Conservation (phyloP, 2,113 vertebrate species). For the Catharus minimus region DNA sequence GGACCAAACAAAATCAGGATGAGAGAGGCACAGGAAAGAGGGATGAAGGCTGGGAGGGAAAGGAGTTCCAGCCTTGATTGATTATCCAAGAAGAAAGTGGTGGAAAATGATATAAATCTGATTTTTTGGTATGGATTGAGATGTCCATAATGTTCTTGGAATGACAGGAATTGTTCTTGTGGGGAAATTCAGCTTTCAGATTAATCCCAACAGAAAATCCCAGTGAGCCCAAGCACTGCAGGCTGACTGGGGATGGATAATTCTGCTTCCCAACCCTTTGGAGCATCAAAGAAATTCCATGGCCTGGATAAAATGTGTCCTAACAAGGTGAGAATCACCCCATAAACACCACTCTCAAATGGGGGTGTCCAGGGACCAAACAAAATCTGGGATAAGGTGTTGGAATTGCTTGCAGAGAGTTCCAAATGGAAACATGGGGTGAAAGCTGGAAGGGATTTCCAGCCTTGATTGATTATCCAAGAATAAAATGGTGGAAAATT, state of each 20-base stretch:
- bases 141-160: neutral
- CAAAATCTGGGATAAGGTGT: too few species aligned
- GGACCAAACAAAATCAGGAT: neutral
- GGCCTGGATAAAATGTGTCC: too few species aligned
- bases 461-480: neutral
- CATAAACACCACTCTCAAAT: too few species aligned
- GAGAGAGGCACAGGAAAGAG: neutral
- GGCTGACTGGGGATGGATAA: too few species aligned
- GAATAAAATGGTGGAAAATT: neutral
- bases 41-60: neutral
- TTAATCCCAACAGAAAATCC: neutral
- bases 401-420: too few species aligned
- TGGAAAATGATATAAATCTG: neutral
- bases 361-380: too few species aligned
- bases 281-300: too few species aligned
- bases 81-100: fast-evolving
- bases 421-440: too few species aligned
- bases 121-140: neutral
- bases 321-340: too few species aligned
- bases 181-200: neutral
- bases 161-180: neutral
- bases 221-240: too few species aligned
- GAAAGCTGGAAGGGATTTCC: neutral
- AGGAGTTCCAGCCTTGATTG: neutral
- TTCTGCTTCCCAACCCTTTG: too few species aligned